Evolutionary conservation across 2,888 invertebrate genomes (phyloP).

Genomic region (Drosophila incognita): DNA sequence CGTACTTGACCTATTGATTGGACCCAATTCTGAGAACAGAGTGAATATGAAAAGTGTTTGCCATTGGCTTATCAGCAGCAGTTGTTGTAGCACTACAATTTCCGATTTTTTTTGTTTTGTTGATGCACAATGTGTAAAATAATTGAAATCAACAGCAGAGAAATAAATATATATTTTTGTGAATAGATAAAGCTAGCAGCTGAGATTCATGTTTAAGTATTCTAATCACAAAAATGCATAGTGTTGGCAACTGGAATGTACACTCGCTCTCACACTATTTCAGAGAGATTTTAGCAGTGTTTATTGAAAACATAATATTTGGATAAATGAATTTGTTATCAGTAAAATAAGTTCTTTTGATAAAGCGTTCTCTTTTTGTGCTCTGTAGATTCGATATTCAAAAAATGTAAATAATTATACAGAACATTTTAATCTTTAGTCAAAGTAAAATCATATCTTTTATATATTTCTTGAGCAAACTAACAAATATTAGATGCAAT

Average conservation of each 20-base stretch:
- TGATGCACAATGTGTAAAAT: slow-evolving; percentile 1
- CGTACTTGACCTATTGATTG: slow-evolving; percentile 80
- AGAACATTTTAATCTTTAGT: neutral
- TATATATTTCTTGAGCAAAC: neutral
- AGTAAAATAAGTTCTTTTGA: neutral
- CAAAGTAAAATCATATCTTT: neutral
- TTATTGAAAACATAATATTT: neutral
- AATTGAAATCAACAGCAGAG: slow-evolving; percentile 13
- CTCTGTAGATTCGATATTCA: neutral
- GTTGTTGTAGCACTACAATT: slow-evolving; percentile 17
- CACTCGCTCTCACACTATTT: neutral
- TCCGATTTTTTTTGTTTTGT: slow-evolving; percentile 27
- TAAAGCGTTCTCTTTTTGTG: neutral
- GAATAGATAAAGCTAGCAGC: neutral
- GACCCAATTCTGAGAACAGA: slow-evolving; percentile 49
- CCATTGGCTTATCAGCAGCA: slow-evolving; percentile 62
- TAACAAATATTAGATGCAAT: neutral
- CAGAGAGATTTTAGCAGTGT: neutral
- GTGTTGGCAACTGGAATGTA: neutral
- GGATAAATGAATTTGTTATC: neutral
- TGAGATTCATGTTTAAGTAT: neutral
- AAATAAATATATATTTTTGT: slow-evolving; percentile 2
- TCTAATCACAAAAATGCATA: neutral
- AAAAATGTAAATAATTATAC: neutral
- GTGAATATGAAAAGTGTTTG: slow-evolving; percentile 65